These are phyloP conservation scores for Drosophila mulleri DNA, from an alignment of 2,888 invertebrate species.

Conservation along the genomic window DNA sequence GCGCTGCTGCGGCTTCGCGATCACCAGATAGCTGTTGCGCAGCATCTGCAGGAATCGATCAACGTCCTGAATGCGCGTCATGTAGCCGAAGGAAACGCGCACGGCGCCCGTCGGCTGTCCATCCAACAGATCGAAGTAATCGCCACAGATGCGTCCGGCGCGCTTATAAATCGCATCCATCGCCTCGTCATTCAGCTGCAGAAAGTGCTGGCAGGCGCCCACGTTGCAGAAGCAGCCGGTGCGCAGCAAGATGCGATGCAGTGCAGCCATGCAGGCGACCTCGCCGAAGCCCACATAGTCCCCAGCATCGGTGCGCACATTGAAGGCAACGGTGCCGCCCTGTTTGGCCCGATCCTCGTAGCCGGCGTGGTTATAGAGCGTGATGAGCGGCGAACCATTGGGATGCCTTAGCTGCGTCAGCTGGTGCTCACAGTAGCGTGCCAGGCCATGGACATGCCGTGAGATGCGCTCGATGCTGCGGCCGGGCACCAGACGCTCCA, in stretches of 20 bases:
- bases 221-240: conserved; percentile 99
- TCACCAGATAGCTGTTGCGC: conserved; percentile 89
- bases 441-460: conserved; percentile 90
- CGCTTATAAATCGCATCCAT: conserved; percentile 91
- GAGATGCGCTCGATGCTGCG: conserved; percentile 88
- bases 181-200: conserved; percentile 89
- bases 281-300: conserved; percentile 95
- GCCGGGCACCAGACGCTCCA: conserved; percentile 88
- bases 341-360: conserved; percentile 88
- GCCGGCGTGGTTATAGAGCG: conserved; percentile 90
- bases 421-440: conserved; percentile 89
- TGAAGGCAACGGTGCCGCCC: conserved; percentile 96
- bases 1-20: conserved; percentile 61
- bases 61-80: conserved; percentile 91
- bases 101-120: conserved; percentile 96
- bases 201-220: conserved; percentile 94
- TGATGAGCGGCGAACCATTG: conserved; percentile 89
- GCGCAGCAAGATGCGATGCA: conserved; percentile 93
- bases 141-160: conserved; percentile 96
- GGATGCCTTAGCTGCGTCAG: conserved; percentile 88
- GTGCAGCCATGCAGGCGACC: conserved; percentile 95
- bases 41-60: conserved; percentile 91
- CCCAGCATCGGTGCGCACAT: conserved; percentile 91
- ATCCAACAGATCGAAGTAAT: conserved; percentile 92
- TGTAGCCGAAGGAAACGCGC: conserved; percentile 96